phyloP scores from a whole-genome alignment of 2,113 vertebrate species.

The Grammomys surdaster region DNA sequence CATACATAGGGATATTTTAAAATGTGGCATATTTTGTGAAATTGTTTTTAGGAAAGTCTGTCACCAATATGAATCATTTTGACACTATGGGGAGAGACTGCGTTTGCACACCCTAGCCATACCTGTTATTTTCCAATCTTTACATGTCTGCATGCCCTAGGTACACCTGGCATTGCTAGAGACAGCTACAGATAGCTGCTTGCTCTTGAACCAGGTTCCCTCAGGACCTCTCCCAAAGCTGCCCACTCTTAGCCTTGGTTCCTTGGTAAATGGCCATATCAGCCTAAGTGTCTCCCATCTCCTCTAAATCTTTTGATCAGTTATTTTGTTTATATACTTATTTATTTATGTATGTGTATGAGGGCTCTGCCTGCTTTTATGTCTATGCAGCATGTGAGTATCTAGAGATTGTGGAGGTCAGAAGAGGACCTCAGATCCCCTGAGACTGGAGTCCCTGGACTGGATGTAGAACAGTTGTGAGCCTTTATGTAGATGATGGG shows the following conservation, averaged over 20 bases:
- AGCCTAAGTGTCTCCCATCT: not conserved
- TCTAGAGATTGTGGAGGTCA: not conserved
- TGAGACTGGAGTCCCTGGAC: not conserved
- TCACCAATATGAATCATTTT: not conserved
- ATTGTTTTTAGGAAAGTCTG: not conserved
- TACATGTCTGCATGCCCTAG: not conserved
- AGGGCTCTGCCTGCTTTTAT: not conserved
- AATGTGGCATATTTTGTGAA: not conserved
- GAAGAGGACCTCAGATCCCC: not conserved
- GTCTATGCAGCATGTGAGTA: not conserved
- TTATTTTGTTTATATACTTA: not conserved
- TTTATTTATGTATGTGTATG: not conserved
- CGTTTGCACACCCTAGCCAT: not conserved
- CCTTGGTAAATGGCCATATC: not conserved
- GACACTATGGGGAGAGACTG: not conserved
- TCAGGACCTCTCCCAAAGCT: conserved; percentile 27
- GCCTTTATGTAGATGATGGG: not conserved
- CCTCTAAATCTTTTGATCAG: not conserved
- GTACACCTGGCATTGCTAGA: conserved; percentile 44
- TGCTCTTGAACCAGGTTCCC: conserved; percentile 5
- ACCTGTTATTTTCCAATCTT: not conserved
- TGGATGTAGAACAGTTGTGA: not conserved
- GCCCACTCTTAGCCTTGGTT: not conserved
- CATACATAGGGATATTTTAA: not conserved
- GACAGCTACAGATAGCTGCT: conserved; percentile 53